Evolutionary conservation across 2,113 vertebrate genomes (phyloP), one percentile per base, ranked within the genome.

Genomic region (Bothrops jararaca): DNA sequence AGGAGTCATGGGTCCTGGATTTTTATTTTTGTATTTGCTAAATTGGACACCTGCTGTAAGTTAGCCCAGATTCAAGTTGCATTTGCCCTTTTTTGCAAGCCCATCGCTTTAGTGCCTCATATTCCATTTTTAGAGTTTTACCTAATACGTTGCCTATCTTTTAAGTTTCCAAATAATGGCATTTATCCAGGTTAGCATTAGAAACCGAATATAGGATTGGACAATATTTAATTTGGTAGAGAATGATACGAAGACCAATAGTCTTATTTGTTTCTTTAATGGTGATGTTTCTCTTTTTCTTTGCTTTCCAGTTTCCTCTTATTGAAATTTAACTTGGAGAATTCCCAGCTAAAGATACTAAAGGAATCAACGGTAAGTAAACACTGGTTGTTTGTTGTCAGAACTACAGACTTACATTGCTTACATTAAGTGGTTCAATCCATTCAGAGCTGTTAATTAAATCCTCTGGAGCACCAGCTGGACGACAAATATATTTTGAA

Each of bases 341-440:
- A 9, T 92, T n/a, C 13, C 86, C 92, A 96, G 96, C 96, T 96
- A 96, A 95, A 93, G 48, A 85, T 92, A 13, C 45, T 93, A 93
- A n/a, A 86, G 18, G 69, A 56, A 5, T 85, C 12, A 54, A 4
- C 20, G n/a, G 20, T 58, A 13, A 45, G 53, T 5, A 54, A 85
- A 1, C 10, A 0, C 7, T 22, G 34, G 48, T 29, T 53, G 39
- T 45, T 9, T 50, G 50, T 12, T 26, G 18, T 12, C 11, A 39
- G 50, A 8, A 13, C 12, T 54, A 52, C 54, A 42, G 10, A 56
- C 4, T 18, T 90, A n/a, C n/a, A 42, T 56, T 20, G 15, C 18
- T 56, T 56, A 56, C 4, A 13, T 88, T n/a, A 53, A 88, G 53
- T 88, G 11, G 6, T 53, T 85, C 2, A 22, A 23, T 42, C 24